Evolutionary conservation across 2,888 invertebrate species (phyloP).

Genomic region (Sminthurinus aureus): DNA sequence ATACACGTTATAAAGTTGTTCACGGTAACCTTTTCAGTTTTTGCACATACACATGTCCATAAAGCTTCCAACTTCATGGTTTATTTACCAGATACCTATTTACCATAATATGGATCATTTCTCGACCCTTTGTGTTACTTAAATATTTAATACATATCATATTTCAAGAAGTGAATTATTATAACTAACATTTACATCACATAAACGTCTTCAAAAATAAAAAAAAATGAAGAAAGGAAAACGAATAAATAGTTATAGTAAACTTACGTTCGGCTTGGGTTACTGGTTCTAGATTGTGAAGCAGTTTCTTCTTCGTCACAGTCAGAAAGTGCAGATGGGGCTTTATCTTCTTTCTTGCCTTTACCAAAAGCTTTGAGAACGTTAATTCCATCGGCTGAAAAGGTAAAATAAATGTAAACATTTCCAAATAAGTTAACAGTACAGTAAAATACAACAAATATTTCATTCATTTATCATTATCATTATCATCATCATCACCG

Average conservation of each 20-base stretch:
- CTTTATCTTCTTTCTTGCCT: constrained; percentile 23
- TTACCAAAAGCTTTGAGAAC: constrained; percentile 21
- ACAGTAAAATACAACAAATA: background rate
- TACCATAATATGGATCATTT: too few species aligned
- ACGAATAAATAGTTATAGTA: background rate
- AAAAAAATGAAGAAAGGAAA: background rate
- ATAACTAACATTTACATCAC: too few species aligned
- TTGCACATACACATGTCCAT: too few species aligned
- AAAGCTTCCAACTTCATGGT: too few species aligned
- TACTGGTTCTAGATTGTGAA: background rate
- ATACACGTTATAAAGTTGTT: too few species aligned
- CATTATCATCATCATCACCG: background rate
- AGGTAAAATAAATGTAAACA: background rate
- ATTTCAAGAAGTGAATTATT: too few species aligned
- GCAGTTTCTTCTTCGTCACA: constrained; percentile 25
- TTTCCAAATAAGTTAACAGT: background rate
- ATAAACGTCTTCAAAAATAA: background rate
- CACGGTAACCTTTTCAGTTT: too few species aligned
- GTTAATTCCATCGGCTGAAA: constrained; percentile 21
- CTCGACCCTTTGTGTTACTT: too few species aligned
- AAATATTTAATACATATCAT: too few species aligned
- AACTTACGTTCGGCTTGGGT: constrained; percentile 22
- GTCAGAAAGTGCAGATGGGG: constrained; percentile 29
- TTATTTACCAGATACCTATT: too few species aligned
- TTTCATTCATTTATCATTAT: background rate